These are phyloP conservation scores for Zapornia atra DNA, from an alignment of 2,113 vertebrate genomes.

Conservation along the genomic window DNA sequence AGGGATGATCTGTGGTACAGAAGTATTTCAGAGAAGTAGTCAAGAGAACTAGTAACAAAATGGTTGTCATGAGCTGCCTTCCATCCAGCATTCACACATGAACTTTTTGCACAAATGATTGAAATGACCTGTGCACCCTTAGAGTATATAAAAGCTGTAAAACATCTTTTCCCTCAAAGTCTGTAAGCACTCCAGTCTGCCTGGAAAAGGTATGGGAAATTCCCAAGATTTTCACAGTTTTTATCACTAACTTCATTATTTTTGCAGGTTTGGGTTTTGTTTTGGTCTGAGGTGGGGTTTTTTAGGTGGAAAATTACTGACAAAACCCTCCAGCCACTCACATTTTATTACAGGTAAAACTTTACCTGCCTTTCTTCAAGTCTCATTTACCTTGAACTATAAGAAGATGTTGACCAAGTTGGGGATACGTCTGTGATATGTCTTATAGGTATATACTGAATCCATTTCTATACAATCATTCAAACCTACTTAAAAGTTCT, in stretches of 20 bases:
- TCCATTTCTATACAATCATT: not conserved
- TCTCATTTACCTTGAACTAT: not conserved
- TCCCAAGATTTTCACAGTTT: not conserved
- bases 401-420: not conserved
- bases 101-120: not conserved
- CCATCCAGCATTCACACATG: not conserved
- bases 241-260: not conserved
- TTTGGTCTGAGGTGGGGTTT: no score
- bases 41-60: not conserved
- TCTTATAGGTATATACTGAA: not conserved
- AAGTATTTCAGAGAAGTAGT: not conserved
- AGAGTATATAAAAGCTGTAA: not conserved
- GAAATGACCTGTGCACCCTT: not conserved
- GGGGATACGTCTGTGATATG: not conserved
- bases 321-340: not conserved
- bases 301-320: not conserved
- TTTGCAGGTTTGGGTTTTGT: not conserved
- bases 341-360: not conserved
- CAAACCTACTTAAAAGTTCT: not conserved
- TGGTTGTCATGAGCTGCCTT: not conserved
- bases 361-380: not conserved
- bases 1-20: not conserved
- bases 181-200: not conserved
- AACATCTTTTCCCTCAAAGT: not conserved
- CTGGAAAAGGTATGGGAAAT: not conserved